These are phyloP conservation scores for Oncorhynchus gorbuscha DNA, from an alignment of 2,113 vertebrate species.

Conservation along the genomic window DNA sequence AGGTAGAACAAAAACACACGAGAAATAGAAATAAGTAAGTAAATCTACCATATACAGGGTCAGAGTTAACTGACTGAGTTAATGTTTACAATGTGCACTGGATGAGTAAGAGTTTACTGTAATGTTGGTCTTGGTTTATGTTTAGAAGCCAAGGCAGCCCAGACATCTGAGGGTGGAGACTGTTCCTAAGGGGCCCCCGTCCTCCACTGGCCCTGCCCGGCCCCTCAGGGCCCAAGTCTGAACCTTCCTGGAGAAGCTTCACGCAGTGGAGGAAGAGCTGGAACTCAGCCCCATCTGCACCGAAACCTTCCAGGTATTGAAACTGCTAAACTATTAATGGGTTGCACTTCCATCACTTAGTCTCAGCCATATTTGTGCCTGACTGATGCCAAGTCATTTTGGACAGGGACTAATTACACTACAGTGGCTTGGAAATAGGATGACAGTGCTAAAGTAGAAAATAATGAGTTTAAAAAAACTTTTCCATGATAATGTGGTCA, in stretches of 20 bases:
- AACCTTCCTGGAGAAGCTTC: conserved; percentile 84
- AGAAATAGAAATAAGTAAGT: too few relatives aligned
- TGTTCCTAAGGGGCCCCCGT: conserved; percentile 81
- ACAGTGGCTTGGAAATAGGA: too few relatives aligned
- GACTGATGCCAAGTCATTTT: too few relatives aligned
- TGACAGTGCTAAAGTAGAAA: too few relatives aligned
- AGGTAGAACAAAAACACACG: too few relatives aligned
- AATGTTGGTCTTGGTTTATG: not conserved
- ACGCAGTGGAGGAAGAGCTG: conserved; percentile 83
- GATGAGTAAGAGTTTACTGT: conserved; percentile 29
- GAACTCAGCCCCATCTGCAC: conserved; percentile 76
- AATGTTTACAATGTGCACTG: not conserved
- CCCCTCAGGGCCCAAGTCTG: conserved; percentile 70
- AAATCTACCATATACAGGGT: too few relatives aligned
- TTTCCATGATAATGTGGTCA: too few relatives aligned
- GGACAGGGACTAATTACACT: too few relatives aligned
- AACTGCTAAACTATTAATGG: not conserved
- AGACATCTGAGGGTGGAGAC: conserved; percentile 80
- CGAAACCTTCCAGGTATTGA: conserved; percentile 81
- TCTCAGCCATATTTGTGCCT: too few relatives aligned
- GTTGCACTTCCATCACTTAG: too few relatives aligned
- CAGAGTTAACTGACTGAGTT: too few relatives aligned
- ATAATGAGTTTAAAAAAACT: too few relatives aligned
- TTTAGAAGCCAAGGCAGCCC: conserved; percentile 37
- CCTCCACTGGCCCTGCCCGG: conserved; percentile 42